These are phyloP conservation scores for Acleris literana DNA, from an alignment of 2,888 invertebrate genomes.

Conservation along the genomic window DNA sequence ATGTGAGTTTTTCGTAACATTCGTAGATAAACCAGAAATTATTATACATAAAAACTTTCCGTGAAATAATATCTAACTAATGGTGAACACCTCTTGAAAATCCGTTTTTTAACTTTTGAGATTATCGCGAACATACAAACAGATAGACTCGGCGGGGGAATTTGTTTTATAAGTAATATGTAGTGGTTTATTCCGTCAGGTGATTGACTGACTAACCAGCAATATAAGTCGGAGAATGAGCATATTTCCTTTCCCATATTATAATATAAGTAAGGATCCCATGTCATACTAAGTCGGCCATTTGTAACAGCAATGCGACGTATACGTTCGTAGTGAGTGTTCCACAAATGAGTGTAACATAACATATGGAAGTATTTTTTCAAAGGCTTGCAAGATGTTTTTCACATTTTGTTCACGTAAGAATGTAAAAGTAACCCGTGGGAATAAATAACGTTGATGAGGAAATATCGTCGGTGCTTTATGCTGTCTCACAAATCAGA, in stretches of 20 bases:
- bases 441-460: slow-evolving; percentile 69
- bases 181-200: neutral
- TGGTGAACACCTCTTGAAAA: too few relatives aligned
- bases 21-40: too few relatives aligned
- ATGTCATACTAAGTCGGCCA: slow-evolving; percentile 45
- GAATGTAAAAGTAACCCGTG: slow-evolving; percentile 67
- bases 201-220: slow-evolving; percentile 13
- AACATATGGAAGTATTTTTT: slow-evolving; percentile 65
- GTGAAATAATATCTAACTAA: too few relatives aligned
- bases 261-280: slow-evolving; percentile 33
- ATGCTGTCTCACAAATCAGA: slow-evolving; percentile 64
- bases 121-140: too few relatives aligned
- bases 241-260: slow-evolving; percentile 24
- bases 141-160: too few relatives aligned
- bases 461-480: slow-evolving; percentile 61
- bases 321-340: slow-evolving; percentile 47
- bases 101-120: too few relatives aligned
- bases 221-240: neutral
- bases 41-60: too few relatives aligned
- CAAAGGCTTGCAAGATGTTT: slow-evolving; percentile 61
- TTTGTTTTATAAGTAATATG: too few relatives aligned
- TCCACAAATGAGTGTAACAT: slow-evolving; percentile 56
- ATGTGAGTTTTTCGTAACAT: too few relatives aligned
- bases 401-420: slow-evolving; percentile 61
- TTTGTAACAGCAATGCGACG: slow-evolving; percentile 50